Conservation (phyloP, 2,113 vertebrate species). For the Melanostigma gelatinosum region DNA sequence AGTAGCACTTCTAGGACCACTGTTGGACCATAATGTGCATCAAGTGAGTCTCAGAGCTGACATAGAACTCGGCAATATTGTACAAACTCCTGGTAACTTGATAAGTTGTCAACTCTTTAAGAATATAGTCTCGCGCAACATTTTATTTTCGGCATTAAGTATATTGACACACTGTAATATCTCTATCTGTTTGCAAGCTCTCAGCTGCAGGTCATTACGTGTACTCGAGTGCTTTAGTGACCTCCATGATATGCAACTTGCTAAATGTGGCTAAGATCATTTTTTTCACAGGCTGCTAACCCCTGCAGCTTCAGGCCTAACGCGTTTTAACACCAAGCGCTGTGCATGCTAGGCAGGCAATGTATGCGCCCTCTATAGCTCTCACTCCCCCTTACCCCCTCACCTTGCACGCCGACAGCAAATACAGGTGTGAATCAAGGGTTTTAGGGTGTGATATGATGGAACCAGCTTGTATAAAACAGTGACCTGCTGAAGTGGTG, state of each 20-base stretch:
- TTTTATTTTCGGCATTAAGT: background rate
- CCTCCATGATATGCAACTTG: constrained; percentile 3
- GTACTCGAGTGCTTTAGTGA: background rate
- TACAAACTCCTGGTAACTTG: background rate
- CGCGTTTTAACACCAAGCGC: background rate
- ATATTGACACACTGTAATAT: background rate
- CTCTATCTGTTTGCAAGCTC: background rate
- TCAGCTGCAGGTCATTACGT: background rate
- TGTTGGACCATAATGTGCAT: background rate
- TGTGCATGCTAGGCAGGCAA: constrained; percentile 12
- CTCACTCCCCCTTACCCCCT: constrained; percentile 34
- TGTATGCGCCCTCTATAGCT: constrained; percentile 50
- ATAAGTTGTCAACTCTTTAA: background rate
- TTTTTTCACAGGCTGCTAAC: constrained; percentile 24
- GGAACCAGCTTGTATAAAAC: background rate
- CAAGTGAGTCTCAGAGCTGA: background rate
- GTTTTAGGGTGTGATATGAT: background rate
- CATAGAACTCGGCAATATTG: background rate
- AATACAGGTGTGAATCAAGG: constrained; percentile 73
- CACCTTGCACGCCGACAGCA: constrained; percentile 69
- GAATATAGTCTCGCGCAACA: background rate
- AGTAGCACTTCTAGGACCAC: background rate
- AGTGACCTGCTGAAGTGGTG: background rate
- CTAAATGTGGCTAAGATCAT: constrained; percentile 30
- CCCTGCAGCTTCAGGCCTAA: constrained; percentile 26